Evolutionary conservation across 2,797 vertebrate species (phyloP).

Genomic region (Falco novaeseelandiae): DNA sequence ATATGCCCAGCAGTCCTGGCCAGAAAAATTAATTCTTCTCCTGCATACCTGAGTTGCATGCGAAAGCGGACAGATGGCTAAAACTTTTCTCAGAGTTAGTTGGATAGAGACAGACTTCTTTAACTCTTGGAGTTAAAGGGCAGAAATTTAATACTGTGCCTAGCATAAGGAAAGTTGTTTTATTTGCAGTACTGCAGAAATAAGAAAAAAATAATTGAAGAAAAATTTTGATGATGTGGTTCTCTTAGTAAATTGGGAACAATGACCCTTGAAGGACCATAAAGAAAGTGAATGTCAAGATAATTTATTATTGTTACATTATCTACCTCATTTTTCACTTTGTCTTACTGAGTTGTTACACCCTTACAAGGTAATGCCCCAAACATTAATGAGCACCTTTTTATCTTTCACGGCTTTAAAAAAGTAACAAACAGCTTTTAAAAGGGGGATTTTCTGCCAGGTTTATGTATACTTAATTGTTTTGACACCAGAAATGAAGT

Average conservation of each 20-base stretch:
- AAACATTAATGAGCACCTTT: slow-evolving; percentile 72
- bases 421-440: slow-evolving; percentile 23
- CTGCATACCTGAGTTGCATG: background rate
- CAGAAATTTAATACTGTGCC: background rate
- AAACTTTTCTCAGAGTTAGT: slow-evolving; percentile 8
- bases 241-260: slow-evolving; percentile 86
- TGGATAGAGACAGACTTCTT: background rate
- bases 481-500: background rate
- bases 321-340: slow-evolving; percentile 80
- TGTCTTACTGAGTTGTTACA: slow-evolving; percentile 76
- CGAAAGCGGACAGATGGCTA: background rate
- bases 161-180: slow-evolving; percentile 63
- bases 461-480: background rate
- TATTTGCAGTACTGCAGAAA: slow-evolving; percentile 68
- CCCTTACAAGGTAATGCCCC: slow-evolving; percentile 70
- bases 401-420: background rate
- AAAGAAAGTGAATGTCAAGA: slow-evolving; percentile 87
- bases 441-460: background rate
- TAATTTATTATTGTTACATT: slow-evolving; percentile 87
- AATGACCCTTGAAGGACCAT: slow-evolving; percentile 88
- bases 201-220: slow-evolving; percentile 81
- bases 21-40: slow-evolving; percentile 3
- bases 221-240: slow-evolving; percentile 85
- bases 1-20: background rate
- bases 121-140: background rate